Percentiles rank a stretch among this genome's conserved stretches.
These are phyloP conservation scores for Tridacna crocea DNA, from an alignment of 2,888 invertebrate species.

Conservation along the genomic window DNA sequence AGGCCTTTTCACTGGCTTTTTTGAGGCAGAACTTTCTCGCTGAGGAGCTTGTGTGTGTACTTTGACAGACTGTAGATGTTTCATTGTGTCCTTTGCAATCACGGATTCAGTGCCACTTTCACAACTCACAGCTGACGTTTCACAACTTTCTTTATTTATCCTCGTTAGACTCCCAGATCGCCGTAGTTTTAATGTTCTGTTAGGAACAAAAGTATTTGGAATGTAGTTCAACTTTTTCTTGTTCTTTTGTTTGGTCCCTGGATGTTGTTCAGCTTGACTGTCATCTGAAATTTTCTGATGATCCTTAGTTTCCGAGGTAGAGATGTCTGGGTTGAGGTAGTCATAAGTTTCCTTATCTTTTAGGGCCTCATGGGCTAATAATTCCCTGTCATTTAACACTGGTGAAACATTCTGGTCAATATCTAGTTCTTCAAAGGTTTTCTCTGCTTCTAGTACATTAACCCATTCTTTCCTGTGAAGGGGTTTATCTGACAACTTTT, in stretches of 20 bases:
- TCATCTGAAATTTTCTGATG: not conserved
- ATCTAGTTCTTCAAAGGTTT: conserved; percentile 5
- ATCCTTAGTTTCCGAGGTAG: not conserved
- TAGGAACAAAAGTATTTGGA: conserved; percentile 73
- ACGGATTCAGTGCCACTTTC: not conserved
- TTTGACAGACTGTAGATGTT: not conserved
- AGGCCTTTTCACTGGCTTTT: conserved; percentile 24
- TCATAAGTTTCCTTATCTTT: conserved; percentile 12
- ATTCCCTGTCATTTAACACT: conserved; percentile 22
- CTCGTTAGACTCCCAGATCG: conserved; percentile 70
- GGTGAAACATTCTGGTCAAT: conserved; percentile 1
- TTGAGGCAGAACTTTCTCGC: conserved; percentile 8
- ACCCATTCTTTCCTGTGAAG: conserved; percentile 60
- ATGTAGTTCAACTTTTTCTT: conserved; percentile 68
- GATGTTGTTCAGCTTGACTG: not conserved
- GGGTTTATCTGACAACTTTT: conserved; percentile 18
- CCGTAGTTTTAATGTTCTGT: conserved; percentile 70
- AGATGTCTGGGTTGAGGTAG: not conserved
- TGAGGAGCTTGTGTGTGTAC: not conserved
- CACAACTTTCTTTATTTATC: not conserved
- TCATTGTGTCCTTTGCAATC: not conserved
- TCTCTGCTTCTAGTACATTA: conserved; percentile 42
- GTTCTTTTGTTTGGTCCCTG: conserved; percentile 24
- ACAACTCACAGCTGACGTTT: not conserved
- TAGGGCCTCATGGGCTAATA: not conserved